Base-by-base conservation (phyloP, 1,140 invertebrate genomes). In the Aphis craccivora region DNA sequence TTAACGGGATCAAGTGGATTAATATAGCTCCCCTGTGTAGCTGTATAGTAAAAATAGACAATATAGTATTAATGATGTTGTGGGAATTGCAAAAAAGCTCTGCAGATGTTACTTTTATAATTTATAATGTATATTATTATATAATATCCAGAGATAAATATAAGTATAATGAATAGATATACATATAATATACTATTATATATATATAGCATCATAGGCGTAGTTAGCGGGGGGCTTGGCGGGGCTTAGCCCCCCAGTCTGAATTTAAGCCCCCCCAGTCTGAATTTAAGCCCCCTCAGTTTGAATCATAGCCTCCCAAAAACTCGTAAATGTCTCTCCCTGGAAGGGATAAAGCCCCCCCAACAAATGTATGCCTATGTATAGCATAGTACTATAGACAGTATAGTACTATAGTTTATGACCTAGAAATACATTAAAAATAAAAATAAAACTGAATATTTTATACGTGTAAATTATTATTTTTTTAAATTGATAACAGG, bases 51-150 rank as follows among this genome's bases (percentile, higher is more conserved):
- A 84, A 84, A 93, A n/a, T n/a, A 93, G 91, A 93, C 91, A 93
- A 93, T 93, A 84, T 60, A 53, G 14, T 51, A 25, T 1, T 93
- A 93, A 93, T 93, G 48, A 93, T 45, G 30, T 37, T n/a, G 53
- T 81, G 76, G 6, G 60, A 92, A 92, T 9, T 18, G n/a, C 22
- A 22, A 53, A 51, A 81, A 81, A 76, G 37, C 40, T 45, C n/a
- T 20, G 76, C 90, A 92, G 60, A 92, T 92, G 90, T 92, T 92
- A 92, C 67, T 83, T 76, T 91, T 88, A 11, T 88, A n/a, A 23
- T 60, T 35, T n/a, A 48, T n/a, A 45, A 30, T 14, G 3, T 86
- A 45, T 45, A 30, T 25, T 48, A 53, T 51, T 14, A 51, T 88
- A 35, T 53, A 51, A 45, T 45, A 22, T 20, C 5, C 37, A 84